Evolutionary conservation across 2,797 vertebrate genomes (phyloP), one percentile per base, ranked within the genome.

Genomic region (Brachymystax lenok): DNA sequence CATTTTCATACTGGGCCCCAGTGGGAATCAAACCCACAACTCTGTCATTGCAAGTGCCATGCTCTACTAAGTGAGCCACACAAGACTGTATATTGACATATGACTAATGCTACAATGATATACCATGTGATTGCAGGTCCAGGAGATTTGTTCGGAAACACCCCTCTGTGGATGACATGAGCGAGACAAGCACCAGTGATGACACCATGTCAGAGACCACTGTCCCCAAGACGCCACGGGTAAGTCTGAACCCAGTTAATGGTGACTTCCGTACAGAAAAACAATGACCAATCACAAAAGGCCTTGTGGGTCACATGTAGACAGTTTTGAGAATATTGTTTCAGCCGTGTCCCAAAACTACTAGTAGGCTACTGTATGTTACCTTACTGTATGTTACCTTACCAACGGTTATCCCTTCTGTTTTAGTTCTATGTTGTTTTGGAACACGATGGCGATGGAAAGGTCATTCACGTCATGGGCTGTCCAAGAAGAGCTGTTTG

Each of bases 381-480:
- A 33, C 28, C 16, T 16, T 30, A 7, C 50, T 54, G 24, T 24
- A 24, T 35, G 6, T 30, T 28, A 2, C 13, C n/a, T 24, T 24
- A 24, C 24, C 21, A 24, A 16, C n/a, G 6, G 46, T 40, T 46
- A 12, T 63, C 82, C 21, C 35, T 78, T 82, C 79, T 90, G 50
- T 14, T 46, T 3, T 89, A 98, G 97, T 90, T 96, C 77, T 92
- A 86, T 82, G 83, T 93, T 80, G 77, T 94, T 79, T 86, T 92
- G 77, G 94, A 96, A 74, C 77, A 85, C 4, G 87, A 75, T 4
- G 72, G 71, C 40, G 87, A 88, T 78, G 86, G 77, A 71, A 88
- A 83, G 35, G 73, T 56, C 0, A 7, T 84, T 72, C 86, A 84
- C 51, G 68, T 84, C 16, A 74, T 78, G 64, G 84, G 85, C 0